These are phyloP conservation scores for Drosophila hawaiiensis DNA, from an alignment of 2,888 invertebrate species.

Conservation along the genomic window DNA sequence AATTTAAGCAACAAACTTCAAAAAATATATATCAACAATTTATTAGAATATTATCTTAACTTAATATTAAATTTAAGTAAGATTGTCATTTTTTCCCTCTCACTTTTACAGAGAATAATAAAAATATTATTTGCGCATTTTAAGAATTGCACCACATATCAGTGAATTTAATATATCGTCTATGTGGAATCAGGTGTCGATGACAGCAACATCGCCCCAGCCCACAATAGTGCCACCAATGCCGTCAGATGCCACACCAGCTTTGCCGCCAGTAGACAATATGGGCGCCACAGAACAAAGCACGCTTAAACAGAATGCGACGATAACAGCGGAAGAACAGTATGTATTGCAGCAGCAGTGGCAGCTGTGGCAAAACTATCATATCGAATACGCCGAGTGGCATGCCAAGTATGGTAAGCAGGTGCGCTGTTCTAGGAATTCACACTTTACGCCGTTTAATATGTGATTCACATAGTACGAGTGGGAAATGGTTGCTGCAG, in stretches of 20 bases:
- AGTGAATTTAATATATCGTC: background rate
- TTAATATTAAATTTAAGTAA: background rate
- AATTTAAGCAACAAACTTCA: background rate
- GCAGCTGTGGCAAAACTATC: background rate
- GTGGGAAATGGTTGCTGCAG: constrained; percentile 84
- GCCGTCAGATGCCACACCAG: background rate
- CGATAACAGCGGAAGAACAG: background rate
- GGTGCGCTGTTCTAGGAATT: background rate
- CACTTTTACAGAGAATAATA: too few relatives aligned
- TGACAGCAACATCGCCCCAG: background rate
- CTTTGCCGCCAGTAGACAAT: background rate
- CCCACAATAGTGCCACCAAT: background rate
- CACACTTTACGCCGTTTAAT: background rate
- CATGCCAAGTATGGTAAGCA: background rate
- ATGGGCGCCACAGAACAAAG: background rate
- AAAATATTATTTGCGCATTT: background rate
- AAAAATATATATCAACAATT: background rate
- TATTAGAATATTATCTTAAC: background rate
- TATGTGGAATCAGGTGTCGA: background rate
- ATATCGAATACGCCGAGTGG: background rate
- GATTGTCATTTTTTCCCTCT: too few relatives aligned
- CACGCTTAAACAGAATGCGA: background rate
- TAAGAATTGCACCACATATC: background rate
- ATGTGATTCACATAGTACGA: constrained; percentile 75
- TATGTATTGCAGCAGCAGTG: background rate